These are phyloP conservation scores for Numenius arquata DNA, from an alignment of 2,113 vertebrate species.

Conservation along the genomic window DNA sequence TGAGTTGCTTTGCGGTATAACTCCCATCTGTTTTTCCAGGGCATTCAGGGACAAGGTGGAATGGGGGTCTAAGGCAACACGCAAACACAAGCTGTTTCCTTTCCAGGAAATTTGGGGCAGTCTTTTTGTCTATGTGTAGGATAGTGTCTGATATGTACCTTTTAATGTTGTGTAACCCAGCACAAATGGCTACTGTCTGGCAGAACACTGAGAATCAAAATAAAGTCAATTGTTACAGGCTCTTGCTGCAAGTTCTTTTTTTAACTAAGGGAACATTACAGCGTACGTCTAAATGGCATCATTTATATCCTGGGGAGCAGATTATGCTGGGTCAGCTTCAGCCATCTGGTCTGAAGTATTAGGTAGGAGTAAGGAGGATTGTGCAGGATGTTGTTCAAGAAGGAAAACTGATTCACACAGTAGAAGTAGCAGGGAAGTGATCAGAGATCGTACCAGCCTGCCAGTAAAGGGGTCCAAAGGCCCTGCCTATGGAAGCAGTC, in stretches of 20 bases:
- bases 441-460: slow-evolving; percentile 12
- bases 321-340: slow-evolving; percentile 57
- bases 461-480: background rate
- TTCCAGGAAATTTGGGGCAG: slow-evolving; percentile 32
- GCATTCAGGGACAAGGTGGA: slow-evolving; percentile 58
- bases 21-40: slow-evolving; percentile 63
- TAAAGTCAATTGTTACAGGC: slow-evolving; percentile 24
- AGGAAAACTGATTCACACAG: background rate
- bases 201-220: slow-evolving; percentile 25
- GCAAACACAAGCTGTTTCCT: slow-evolving; percentile 58
- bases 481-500: background rate
- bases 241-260: slow-evolving; percentile 23
- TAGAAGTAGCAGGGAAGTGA: slow-evolving; percentile 32
- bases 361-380: slow-evolving; percentile 25
- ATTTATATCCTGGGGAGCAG: slow-evolving; percentile 56
- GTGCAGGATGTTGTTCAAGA: slow-evolving; percentile 21
- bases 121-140: slow-evolving; percentile 16
- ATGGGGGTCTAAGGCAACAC: background rate
- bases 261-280: slow-evolving; percentile 15
- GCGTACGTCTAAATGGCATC: slow-evolving; percentile 46
- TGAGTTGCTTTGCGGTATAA: background rate
- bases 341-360: slow-evolving; percentile 57
- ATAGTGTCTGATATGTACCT: slow-evolving; percentile 27
- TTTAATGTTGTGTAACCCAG: slow-evolving; percentile 15
- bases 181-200: slow-evolving; percentile 31